phyloP scores from a whole-genome alignment of 1,140 invertebrate species.

The Cecropterus lyciades region DNA sequence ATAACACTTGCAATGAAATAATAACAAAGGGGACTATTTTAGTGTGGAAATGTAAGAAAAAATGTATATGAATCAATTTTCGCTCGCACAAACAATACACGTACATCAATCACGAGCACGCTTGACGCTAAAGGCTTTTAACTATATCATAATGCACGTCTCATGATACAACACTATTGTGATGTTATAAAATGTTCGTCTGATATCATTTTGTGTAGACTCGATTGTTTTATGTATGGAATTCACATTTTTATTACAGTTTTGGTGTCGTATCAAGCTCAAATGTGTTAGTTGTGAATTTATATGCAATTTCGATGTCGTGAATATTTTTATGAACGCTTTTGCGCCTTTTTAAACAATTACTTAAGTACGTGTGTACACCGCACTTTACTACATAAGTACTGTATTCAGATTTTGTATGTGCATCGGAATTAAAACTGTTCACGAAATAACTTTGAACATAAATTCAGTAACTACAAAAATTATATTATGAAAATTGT shows the following conservation, averaged over 20 bases:
- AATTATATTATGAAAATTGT: background rate
- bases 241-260: constrained; percentile 42
- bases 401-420: constrained; percentile 9
- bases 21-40: background rate
- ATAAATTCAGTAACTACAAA: background rate
- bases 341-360: constrained; percentile 72
- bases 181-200: constrained; percentile 30
- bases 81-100: constrained; percentile 23
- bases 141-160: constrained; percentile 21
- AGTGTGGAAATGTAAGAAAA: background rate
- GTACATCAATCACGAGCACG: constrained; percentile 23
- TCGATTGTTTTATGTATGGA: constrained; percentile 30
- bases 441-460: background rate
- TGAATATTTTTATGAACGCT: constrained; percentile 76
- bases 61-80: background rate
- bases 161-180: constrained; percentile 31
- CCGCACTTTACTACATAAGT: constrained; percentile 31
- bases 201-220: constrained; percentile 35
- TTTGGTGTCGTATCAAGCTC: constrained; percentile 65
- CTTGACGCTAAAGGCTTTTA: constrained; percentile 36
- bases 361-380: constrained; percentile 4
- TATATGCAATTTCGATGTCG: constrained; percentile 71
- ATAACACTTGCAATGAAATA: no score
- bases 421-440: constrained; percentile 8
- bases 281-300: constrained; percentile 68